Conservation (phyloP, 2,113 vertebrate species). For the Spea bombifrons region DNA sequence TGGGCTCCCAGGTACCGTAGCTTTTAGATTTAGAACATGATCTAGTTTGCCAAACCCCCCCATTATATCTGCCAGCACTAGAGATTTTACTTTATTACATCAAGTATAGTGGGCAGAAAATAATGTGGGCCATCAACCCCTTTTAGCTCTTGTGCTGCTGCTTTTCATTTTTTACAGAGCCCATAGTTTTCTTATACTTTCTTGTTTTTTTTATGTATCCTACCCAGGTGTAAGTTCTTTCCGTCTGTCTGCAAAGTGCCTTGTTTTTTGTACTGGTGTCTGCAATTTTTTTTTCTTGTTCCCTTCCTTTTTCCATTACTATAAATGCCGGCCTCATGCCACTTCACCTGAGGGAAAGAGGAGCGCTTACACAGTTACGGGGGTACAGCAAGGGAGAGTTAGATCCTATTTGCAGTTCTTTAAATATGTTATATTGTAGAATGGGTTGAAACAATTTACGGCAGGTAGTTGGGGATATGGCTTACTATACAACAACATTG, state of each 20-base stretch:
- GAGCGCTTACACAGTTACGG: background rate
- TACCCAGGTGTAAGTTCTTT: background rate
- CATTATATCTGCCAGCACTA: background rate
- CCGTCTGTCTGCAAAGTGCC: slow-evolving; percentile 49
- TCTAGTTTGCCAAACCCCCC: background rate
- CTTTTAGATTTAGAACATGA: background rate
- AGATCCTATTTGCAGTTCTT: background rate
- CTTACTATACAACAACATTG: background rate
- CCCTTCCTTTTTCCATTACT: slow-evolving; percentile 18
- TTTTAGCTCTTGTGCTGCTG: background rate
- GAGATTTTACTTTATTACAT: background rate
- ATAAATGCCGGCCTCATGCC: background rate
- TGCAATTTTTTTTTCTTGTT: slow-evolving; percentile 27
- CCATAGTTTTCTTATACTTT: background rate
- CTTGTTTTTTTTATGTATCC: background rate
- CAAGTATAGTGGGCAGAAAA: slow-evolving; percentile 3
- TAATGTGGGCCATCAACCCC: background rate
- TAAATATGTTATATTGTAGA: background rate
- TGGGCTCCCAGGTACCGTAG: background rate
- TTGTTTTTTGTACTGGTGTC: slow-evolving; percentile 40
- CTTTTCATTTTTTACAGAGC: background rate
- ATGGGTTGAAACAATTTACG: background rate
- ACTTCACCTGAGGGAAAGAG: background rate
- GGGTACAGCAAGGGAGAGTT: background rate
- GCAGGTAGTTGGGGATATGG: background rate